A percentile compares a stretch with the other conserved stretches of the same genome.
These are phyloP conservation scores for Coptodon rendalli DNA, from an alignment of 2,113 vertebrate genomes.

Conservation along the genomic window DNA sequence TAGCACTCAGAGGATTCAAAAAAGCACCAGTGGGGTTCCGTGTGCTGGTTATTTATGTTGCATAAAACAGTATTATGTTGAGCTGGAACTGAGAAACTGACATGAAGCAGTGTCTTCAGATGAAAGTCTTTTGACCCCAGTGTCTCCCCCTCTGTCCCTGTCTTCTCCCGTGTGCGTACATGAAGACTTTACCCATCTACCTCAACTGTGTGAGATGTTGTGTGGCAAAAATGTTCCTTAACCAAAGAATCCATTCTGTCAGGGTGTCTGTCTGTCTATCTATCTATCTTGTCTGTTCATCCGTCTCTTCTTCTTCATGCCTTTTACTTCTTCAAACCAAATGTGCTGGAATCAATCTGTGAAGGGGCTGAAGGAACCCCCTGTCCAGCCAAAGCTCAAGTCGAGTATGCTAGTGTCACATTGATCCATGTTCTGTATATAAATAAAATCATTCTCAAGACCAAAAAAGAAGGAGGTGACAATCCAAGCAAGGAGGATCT, in stretches of 20 bases:
- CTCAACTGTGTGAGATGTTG: conserved; percentile 76
- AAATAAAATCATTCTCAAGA: conserved; percentile 69
- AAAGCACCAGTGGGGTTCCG: conserved; percentile 41
- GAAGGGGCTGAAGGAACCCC: conserved; percentile 50
- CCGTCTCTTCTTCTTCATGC: conserved; percentile 65
- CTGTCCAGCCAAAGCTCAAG: conserved; percentile 65
- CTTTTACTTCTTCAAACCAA: conserved; percentile 72
- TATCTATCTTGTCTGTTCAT: conserved; percentile 58
- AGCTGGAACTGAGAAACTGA: conserved; percentile 71
- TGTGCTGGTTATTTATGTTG: conserved; percentile 44
- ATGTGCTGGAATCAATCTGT: conserved; percentile 79
- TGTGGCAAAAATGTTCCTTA: conserved; percentile 75
- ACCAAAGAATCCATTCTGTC: conserved; percentile 79
- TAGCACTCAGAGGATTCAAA: conserved; percentile 63
- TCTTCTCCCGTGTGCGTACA: conserved; percentile 55
- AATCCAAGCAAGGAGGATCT: conserved; percentile 78
- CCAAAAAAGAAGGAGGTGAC: conserved; percentile 74
- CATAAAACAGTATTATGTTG: conserved; percentile 40
- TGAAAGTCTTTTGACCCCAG: conserved; percentile 57
- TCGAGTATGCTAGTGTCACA: conserved; percentile 58
- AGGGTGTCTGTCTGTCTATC: conserved; percentile 68
- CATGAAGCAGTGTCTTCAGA: conserved; percentile 61
- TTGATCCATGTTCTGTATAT: conserved; percentile 57
- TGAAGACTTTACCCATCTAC: conserved; percentile 76
- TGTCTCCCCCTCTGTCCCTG: conserved; percentile 9